Evolutionary conservation across 1,140 invertebrate species (phyloP).

Genomic region (Hylaeus volcanicus): DNA sequence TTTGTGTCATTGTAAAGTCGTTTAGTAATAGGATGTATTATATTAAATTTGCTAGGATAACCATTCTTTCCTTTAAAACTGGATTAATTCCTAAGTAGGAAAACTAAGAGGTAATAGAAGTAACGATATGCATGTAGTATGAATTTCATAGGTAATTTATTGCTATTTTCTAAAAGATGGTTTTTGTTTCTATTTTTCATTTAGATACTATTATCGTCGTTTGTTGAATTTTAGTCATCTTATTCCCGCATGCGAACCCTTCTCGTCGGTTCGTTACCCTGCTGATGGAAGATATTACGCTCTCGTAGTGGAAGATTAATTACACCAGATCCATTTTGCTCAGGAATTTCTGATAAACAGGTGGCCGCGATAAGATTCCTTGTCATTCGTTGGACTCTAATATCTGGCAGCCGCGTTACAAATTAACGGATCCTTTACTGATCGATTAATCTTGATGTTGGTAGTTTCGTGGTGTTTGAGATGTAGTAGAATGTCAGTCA

Average conservation of each 20-base stretch:
- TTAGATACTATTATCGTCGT: too few species aligned
- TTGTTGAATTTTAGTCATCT: background rate
- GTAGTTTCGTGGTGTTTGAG: background rate
- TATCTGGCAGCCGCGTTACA: conserved; percentile 6
- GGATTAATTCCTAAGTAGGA: too few species aligned
- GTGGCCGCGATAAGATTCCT: conserved; percentile 13
- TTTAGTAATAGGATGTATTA: too few species aligned
- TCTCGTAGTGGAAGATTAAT: conserved; percentile 21
- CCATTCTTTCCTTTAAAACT: too few species aligned
- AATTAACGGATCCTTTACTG: conserved; percentile 18
- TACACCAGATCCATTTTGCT: conserved; percentile 8
- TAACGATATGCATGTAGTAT: too few species aligned
- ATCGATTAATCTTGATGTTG: conserved; percentile 7
- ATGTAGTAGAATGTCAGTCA: background rate
- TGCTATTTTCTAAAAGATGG: too few species aligned
- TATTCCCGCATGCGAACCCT: background rate
- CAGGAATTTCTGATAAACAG: conserved; percentile 21
- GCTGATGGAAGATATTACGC: conserved; percentile 11
- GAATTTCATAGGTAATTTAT: too few species aligned
- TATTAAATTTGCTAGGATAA: too few species aligned
- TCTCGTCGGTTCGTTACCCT: conserved; percentile 14
- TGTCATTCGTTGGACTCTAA: background rate
- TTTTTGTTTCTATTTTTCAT: too few species aligned
- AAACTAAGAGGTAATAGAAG: too few species aligned
- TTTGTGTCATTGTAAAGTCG: too few species aligned